These are phyloP conservation scores for Spongia lamella DNA, from an alignment of 37 sponge, comb jelly and placozoan genomes.

Conservation along the genomic window DNA sequence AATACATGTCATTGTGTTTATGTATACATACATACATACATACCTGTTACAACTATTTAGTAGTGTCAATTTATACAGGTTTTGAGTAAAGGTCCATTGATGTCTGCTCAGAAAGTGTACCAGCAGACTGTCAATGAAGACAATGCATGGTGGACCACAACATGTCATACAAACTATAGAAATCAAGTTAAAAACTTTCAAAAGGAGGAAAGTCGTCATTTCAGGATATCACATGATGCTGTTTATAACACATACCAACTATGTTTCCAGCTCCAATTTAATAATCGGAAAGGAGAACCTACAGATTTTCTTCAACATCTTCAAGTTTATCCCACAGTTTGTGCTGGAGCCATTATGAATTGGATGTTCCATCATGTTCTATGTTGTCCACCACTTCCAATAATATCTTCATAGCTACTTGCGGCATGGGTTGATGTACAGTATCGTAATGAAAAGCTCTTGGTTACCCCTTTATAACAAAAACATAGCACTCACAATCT, in stretches of 20 bases:
- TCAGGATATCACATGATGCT: conserved; percentile 7
- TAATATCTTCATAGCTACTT: too few relatives aligned
- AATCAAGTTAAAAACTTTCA: neutral
- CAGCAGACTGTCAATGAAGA: conserved; percentile 2
- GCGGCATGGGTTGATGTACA: too few relatives aligned
- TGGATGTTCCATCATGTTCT: too few relatives aligned
- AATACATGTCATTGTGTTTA: too few relatives aligned
- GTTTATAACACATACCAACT: conserved; percentile 3
- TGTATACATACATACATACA: too few relatives aligned
- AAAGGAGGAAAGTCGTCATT: neutral
- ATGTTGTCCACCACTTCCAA: too few relatives aligned
- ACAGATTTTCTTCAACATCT: conserved; percentile 4
- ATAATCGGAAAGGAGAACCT: conserved; percentile 5
- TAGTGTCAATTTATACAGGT: neutral
- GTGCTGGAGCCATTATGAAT: too few relatives aligned
- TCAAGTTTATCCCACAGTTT: neutral
- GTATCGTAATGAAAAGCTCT: too few relatives aligned
- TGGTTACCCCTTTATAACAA: too few relatives aligned
- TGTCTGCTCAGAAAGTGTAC: neutral
- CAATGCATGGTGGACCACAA: neutral
- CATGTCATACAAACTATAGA: too few relatives aligned
- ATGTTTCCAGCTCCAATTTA: conserved; percentile 3
- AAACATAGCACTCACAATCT: too few relatives aligned
- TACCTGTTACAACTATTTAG: too few relatives aligned
- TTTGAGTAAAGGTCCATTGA: neutral